These are phyloP conservation scores for Euphydryas editha DNA, from an alignment of 2,888 invertebrate genomes.

Conservation along the genomic window DNA sequence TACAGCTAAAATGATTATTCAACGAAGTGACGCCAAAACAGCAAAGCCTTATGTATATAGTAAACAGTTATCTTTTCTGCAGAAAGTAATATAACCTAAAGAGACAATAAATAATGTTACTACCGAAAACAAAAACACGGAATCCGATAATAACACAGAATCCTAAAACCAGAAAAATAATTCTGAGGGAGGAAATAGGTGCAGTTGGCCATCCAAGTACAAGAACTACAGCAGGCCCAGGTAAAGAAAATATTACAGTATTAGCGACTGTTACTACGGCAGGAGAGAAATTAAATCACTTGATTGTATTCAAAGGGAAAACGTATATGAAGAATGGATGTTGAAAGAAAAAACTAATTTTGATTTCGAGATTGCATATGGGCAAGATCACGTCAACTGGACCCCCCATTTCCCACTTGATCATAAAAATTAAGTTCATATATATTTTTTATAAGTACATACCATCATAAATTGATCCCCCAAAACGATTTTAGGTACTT, in stretches of 20 bases:
- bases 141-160: conserved; percentile 38
- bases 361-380: background rate
- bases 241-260: conserved; percentile 30
- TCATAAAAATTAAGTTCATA: too few species aligned
- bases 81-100: conserved; percentile 45
- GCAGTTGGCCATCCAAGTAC: conserved; percentile 12
- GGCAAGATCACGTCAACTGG: too few species aligned
- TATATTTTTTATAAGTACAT: too few species aligned
- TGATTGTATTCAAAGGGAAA: conserved; percentile 23
- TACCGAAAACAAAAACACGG: conserved; percentile 32
- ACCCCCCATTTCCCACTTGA: too few species aligned
- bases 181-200: conserved; percentile 38
- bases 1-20: conserved; percentile 27
- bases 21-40: conserved; percentile 43
- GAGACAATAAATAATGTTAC: conserved; percentile 35
- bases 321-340: conserved; percentile 1
- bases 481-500: too few species aligned
- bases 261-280: conserved; percentile 26
- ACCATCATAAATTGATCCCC: too few species aligned
- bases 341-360: too few species aligned
- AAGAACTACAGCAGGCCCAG: conserved; percentile 20
- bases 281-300: conserved; percentile 26
- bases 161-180: conserved; percentile 37
- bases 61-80: conserved; percentile 46
- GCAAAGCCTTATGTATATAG: conserved; percentile 45